A percentile compares a stretch with the other conserved stretches of the same genome.
These are phyloP conservation scores for Bucco capensis DNA, from an alignment of 2,113 vertebrate species.

Conservation along the genomic window DNA sequence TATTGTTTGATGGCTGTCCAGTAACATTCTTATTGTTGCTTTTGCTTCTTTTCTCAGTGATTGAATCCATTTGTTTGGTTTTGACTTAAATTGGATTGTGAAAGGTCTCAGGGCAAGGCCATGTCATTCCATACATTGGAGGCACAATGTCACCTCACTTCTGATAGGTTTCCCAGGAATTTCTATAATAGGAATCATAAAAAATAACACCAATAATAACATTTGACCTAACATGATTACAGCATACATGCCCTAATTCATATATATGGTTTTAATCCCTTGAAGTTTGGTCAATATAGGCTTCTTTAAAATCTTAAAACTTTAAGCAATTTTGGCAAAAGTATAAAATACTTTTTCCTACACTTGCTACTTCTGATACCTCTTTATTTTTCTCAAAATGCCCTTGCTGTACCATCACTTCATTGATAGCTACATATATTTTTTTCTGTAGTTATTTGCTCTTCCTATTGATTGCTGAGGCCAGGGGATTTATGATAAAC, in stretches of 20 bases:
- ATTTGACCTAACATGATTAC: background rate
- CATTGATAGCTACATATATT: background rate
- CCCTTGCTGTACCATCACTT: background rate
- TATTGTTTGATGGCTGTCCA: background rate
- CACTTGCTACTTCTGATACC: background rate
- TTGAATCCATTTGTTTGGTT: background rate
- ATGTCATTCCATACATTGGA: background rate
- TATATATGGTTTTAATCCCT: background rate
- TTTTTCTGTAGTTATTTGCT: background rate
- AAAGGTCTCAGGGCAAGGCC: conserved; percentile 29
- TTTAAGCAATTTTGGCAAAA: background rate
- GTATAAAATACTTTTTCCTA: background rate
- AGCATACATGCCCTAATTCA: background rate
- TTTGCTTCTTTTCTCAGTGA: background rate
- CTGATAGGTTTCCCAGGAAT: background rate
- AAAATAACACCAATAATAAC: background rate
- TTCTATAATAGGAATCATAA: background rate
- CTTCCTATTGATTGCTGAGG: background rate
- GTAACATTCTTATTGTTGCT: background rate
- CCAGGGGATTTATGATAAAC: background rate
- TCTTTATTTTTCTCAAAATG: background rate
- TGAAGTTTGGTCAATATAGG: background rate
- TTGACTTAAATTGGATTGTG: background rate
- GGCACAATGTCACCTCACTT: background rate
- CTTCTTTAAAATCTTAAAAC: background rate